Evolutionary conservation across 1,140 invertebrate genomes (phyloP), one percentile per base, ranked within the genome.

Genomic region (Microplitis demolitor): DNA sequence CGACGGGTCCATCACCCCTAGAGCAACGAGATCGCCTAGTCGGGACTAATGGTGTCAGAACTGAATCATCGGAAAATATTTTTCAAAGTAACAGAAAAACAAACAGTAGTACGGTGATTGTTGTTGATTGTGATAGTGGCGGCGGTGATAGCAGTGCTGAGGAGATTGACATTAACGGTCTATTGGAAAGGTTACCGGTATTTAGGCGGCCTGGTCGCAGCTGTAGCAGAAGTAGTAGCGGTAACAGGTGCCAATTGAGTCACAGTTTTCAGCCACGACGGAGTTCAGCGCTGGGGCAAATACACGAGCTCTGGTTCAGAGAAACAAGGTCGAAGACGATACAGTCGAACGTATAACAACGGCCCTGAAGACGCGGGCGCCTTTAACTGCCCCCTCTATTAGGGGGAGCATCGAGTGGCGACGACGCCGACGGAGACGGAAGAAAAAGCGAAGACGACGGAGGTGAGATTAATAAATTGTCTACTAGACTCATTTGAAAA

Each of bases 401-500:
- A 83, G 85, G 83, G 86, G 84, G 84, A 81, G 82, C 77, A 79
- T 75, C 77, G 80, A 80, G 74, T 78, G 78, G 71, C 78, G 79
- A 80, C 78, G 78, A 75, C 82, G 82, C 78, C 82, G 86, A 80
- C 84, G 86, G 78, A 83, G 85, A 75, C 81, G 86, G 80, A 84
- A 85, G 77, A 87, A 87, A 87, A 87, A 87, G 86, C 35, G 64
- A 51, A 85, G 83, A 80, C 84, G 86, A 83, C 85, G 85, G 77
- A 85, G 86, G 82, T 82, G 81, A 83, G 76, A 68, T 39, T 62
- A 4, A 14, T 50, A 6, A 64, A 64, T 13, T 45, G 6, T 24
- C 24, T 24, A 24, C 1, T 24, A 24, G 24, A 24, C 24, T 24
- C 24, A 24, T 24, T 24, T 24, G 24, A 0, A 24, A 24, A 24